These are phyloP conservation scores for Cladopsammia gracilis DNA, from an alignment of 64 coral and sea anemone genomes.

Conservation along the genomic window DNA sequence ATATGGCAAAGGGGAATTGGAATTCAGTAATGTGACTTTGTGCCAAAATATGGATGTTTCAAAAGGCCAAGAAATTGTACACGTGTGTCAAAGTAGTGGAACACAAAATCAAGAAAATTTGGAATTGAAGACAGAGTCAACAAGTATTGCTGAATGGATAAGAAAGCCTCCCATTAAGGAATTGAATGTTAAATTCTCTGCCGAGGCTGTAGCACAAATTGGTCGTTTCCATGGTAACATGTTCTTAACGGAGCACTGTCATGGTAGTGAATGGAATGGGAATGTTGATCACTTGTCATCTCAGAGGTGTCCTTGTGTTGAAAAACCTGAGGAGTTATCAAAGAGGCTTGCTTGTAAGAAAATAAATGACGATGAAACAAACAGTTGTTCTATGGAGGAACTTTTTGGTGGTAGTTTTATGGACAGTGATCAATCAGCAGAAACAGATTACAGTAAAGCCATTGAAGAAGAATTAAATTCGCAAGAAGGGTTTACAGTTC, in stretches of 20 bases:
- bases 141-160: constrained; percentile 61
- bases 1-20: background rate
- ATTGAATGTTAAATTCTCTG: constrained; percentile 49
- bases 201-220: constrained; percentile 42
- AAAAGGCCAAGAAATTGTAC: background rate
- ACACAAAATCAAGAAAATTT: background rate
- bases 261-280: too few species aligned
- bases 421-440: background rate
- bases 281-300: background rate
- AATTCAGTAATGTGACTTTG: constrained; percentile 4
- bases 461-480: background rate
- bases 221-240: constrained; percentile 65
- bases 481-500: background rate
- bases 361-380: background rate
- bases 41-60: background rate
- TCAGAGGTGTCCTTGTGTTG: background rate
- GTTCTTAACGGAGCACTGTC: background rate
- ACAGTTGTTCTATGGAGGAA: background rate
- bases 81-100: background rate
- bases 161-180: constrained; percentile 43
- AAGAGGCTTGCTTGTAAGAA: too few species aligned
- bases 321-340: background rate
- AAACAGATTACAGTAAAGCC: background rate
- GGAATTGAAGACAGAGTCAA: background rate
- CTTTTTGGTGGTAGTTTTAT: background rate